These are phyloP conservation scores for Thamnaconus septentrionalis DNA, from an alignment of 2,113 vertebrate genomes.

Conservation along the genomic window DNA sequence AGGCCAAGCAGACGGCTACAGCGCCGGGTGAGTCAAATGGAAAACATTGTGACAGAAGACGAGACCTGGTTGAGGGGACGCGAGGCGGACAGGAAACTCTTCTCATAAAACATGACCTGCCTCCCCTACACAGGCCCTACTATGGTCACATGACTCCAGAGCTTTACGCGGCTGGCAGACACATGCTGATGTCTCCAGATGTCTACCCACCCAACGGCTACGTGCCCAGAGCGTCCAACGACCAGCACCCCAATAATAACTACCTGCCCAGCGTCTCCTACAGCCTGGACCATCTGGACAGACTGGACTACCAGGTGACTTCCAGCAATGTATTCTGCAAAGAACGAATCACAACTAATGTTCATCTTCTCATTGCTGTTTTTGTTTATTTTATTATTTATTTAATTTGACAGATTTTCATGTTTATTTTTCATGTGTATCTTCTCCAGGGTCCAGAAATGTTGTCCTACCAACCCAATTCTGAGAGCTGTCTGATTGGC, in stretches of 20 bases:
- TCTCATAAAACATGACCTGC: too few species aligned
- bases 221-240: constrained; percentile 35
- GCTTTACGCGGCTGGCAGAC: constrained; percentile 43
- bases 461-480: constrained; percentile 59
- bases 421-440: neutral
- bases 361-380: too few species aligned
- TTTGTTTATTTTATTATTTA: too few species aligned
- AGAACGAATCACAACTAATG: neutral
- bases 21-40: constrained; percentile 40
- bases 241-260: constrained; percentile 41
- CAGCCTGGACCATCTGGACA: constrained; percentile 70
- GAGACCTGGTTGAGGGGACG: too few species aligned
- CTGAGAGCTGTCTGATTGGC: constrained; percentile 68
- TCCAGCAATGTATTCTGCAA: neutral
- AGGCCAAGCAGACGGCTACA: constrained; percentile 31
- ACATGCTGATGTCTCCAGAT: constrained; percentile 61
- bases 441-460: constrained; percentile 49
- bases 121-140: constrained; percentile 50
- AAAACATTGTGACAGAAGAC: too few species aligned
- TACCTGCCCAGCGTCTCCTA: constrained; percentile 71
- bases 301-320: constrained; percentile 64
- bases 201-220: constrained; percentile 51
- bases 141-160: constrained; percentile 63
- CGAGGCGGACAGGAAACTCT: neutral
- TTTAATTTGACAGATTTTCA: neutral